A percentile compares a stretch with the other conserved stretches of the same genome.
Evolutionary conservation across 2,888 invertebrate species (phyloP).

Genomic region (Pedicia rivosa): DNA sequence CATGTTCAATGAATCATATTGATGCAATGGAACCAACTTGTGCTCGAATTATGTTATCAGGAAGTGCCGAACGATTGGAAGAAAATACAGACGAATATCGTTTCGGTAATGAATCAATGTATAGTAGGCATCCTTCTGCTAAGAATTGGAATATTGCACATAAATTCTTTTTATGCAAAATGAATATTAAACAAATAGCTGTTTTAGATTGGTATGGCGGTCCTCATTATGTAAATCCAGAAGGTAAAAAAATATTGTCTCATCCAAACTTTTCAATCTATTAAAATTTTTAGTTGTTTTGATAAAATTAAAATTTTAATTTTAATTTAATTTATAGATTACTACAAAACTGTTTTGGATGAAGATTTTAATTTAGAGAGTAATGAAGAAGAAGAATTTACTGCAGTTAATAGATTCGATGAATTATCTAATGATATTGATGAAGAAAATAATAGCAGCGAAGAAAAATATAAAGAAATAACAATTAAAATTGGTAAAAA

Average conservation of each 20-base stretch:
- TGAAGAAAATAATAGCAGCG: too few species aligned
- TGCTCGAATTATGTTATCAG: constrained; percentile 23
- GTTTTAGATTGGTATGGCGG: constrained; percentile 74
- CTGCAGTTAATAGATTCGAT: too few species aligned
- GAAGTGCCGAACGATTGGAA: constrained; percentile 13
- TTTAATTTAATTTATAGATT: too few species aligned
- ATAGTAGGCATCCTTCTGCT: constrained; percentile 25
- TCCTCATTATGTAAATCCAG: constrained; percentile 30
- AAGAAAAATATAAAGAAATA: too few species aligned
- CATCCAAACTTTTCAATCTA: too few species aligned
- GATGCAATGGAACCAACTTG: constrained; percentile 32
- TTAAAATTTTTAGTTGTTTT: too few species aligned
- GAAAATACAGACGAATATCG: constrained; percentile 15
- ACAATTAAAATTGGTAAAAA: too few species aligned
- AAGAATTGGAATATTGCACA: constrained; percentile 42
- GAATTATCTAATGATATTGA: too few species aligned
- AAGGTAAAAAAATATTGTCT: too few species aligned
- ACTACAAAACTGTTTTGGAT: neutral
- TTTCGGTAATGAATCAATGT: constrained; percentile 17
- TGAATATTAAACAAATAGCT: constrained; percentile 54
- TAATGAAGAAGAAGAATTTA: too few species aligned
- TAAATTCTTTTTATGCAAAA: constrained; percentile 59
- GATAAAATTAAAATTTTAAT: too few species aligned
- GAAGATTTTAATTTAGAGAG: too few species aligned
- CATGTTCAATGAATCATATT: constrained; percentile 18